These are phyloP conservation scores for Bembecia ichneumoniformis DNA, from an alignment of 2,888 invertebrate species.

Conservation along the genomic window DNA sequence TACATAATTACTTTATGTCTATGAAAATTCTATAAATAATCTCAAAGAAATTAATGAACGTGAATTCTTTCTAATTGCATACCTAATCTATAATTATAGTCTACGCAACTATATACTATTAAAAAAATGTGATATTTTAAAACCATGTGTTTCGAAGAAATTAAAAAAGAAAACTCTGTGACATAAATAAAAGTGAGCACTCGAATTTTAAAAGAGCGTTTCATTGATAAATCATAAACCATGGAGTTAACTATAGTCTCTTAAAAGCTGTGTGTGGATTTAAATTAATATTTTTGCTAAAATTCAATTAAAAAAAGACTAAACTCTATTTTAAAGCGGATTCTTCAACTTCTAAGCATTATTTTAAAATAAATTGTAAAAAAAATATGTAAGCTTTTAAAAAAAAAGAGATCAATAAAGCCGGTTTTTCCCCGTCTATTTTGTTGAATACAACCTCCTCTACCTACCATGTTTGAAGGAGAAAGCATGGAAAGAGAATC, in stretches of 20 bases:
- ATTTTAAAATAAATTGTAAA: background rate
- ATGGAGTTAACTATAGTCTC: too few relatives aligned
- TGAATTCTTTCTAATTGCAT: too few relatives aligned
- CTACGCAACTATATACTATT: too few relatives aligned
- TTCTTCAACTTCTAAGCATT: background rate
- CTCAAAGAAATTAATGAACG: too few relatives aligned
- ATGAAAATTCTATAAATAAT: too few relatives aligned
- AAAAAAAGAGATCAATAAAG: background rate
- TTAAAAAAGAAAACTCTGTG: too few relatives aligned
- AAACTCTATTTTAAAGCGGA: constrained; percentile 7
- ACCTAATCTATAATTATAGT: too few relatives aligned
- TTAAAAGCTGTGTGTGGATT: too few relatives aligned
- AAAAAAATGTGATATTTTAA: too few relatives aligned
- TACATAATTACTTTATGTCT: too few relatives aligned
- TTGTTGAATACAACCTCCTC: constrained; percentile 68
- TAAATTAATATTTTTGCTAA: background rate
- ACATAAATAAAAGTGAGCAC: constrained; percentile 5
- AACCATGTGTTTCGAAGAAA: too few relatives aligned
- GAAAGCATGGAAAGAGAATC: constrained; percentile 70
- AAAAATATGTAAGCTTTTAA: constrained; percentile 13
- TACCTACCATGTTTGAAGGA: constrained; percentile 71
- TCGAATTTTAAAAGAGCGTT: constrained; percentile 21
- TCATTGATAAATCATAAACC: too few relatives aligned
- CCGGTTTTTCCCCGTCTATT: constrained; percentile 28
- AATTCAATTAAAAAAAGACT: constrained; percentile 5